phyloP scores from a whole-genome alignment of 2,113 vertebrate genomes.

The Odontesthes bonariensis region DNA sequence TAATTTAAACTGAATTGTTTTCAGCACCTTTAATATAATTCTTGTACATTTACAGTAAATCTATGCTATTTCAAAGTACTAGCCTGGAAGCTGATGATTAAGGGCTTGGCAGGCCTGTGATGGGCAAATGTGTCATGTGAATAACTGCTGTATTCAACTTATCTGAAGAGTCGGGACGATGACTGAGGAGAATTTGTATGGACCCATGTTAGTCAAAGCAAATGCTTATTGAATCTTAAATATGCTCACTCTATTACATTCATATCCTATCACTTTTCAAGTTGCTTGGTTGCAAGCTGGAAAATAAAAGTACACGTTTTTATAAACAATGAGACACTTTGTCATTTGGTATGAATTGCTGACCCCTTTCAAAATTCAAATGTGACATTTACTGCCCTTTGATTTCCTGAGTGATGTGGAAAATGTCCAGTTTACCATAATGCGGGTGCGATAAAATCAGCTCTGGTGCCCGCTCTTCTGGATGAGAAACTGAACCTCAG shows the following conservation, averaged over 20 bases:
- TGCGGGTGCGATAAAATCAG: constrained; percentile 64
- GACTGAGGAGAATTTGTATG: constrained; percentile 52
- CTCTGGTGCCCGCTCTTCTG: constrained; percentile 39
- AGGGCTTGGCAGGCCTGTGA: constrained; percentile 22
- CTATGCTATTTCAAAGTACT: constrained; percentile 68
- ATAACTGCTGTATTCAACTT: constrained; percentile 60
- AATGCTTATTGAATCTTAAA: constrained; percentile 53
- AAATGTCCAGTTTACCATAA: constrained; percentile 72
- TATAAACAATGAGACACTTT: constrained; percentile 55
- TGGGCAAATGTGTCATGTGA: constrained; percentile 46
- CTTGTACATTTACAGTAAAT: constrained; percentile 70
- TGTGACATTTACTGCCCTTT: constrained; percentile 74
- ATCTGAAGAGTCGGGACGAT: constrained; percentile 30
- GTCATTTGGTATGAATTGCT: constrained; percentile 59
- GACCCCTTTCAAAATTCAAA: constrained; percentile 64
- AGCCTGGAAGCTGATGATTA: constrained; percentile 29
- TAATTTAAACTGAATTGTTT: constrained; percentile 48
- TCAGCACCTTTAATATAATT: constrained; percentile 56
- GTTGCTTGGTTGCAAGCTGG: constrained; percentile 66
- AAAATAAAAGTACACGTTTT: constrained; percentile 73
- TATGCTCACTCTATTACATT: constrained; percentile 54
- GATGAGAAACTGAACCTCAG: constrained; percentile 60
- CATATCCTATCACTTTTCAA: constrained; percentile 68
- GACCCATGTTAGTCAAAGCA: constrained; percentile 51
- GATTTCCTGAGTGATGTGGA: constrained; percentile 52